Percentiles rank a stretch among this genome's conserved stretches.
phyloP scores from a whole-genome alignment of 2,888 invertebrate species.

The Eurytoma adleriae region DNA sequence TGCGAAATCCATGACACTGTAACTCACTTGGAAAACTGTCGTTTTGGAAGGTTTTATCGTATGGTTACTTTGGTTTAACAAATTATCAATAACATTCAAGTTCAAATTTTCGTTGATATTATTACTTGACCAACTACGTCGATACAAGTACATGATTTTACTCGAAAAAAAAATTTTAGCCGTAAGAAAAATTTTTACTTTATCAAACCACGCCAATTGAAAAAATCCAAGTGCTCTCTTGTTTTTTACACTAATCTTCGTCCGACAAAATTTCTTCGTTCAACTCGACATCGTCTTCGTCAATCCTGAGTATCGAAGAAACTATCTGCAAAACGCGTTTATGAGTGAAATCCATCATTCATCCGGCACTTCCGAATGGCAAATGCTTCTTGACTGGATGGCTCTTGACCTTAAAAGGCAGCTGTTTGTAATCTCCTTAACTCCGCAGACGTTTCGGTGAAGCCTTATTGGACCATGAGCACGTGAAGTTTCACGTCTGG shows the following conservation, averaged over 20 bases:
- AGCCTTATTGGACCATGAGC: conserved; percentile 64
- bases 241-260: conserved; percentile 24
- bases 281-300: conserved; percentile 61
- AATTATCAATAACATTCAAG: conserved; percentile 65
- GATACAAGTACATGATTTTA: conserved; percentile 19
- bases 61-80: conserved; percentile 60
- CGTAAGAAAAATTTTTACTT: no score
- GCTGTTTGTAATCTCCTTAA: conserved; percentile 67
- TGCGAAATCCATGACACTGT: no score
- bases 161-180: neutral
- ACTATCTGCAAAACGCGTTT: conserved; percentile 69
- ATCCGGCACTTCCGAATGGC: conserved; percentile 57
- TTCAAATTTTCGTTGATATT: conserved; percentile 45
- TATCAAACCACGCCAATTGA: neutral
- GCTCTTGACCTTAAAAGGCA: conserved; percentile 69
- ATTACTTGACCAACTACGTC: neutral
- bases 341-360: conserved; percentile 71
- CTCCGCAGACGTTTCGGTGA: conserved; percentile 64
- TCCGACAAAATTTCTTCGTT: conserved; percentile 61
- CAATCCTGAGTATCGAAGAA: conserved; percentile 65
- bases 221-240: no score
- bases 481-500: conserved; percentile 59
- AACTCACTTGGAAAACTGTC: conserved; percentile 30
- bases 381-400: conserved; percentile 62
- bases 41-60: conserved; percentile 61